phyloP scores from a whole-genome alignment of 2,888 invertebrate species.

The Sialis fuliginosa region DNA sequence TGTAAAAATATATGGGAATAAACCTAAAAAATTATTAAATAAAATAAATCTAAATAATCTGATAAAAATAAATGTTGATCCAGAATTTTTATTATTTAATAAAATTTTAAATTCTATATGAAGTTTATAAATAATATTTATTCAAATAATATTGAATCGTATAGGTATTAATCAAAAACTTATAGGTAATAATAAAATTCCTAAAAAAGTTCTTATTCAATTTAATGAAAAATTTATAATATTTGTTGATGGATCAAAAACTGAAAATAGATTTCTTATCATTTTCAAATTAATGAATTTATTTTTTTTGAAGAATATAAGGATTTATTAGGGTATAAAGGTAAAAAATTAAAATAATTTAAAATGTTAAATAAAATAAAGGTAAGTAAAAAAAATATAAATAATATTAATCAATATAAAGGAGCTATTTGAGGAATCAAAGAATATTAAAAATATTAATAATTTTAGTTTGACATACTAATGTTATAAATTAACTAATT shows the following conservation, averaged over 20 bases:
- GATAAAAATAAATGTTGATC: conserved; percentile 36
- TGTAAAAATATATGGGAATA: conserved; percentile 56
- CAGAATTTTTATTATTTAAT: conserved; percentile 27
- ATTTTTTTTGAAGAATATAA: conserved; percentile 14
- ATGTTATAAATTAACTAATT: conserved; percentile 36
- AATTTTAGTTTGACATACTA: conserved; percentile 52
- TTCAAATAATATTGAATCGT: conserved; percentile 31
- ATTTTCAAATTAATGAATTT: conserved; percentile 33
- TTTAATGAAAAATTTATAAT: conserved; percentile 34
- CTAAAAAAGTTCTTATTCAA: conserved; percentile 37
- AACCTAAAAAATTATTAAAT: conserved; percentile 48
- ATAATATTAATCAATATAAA: conserved; percentile 30
- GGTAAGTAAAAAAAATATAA: conserved; percentile 22
- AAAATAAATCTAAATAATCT: conserved; percentile 38
- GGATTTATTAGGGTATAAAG: conserved; percentile 18
- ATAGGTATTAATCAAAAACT: conserved; percentile 35
- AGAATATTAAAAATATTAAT: conserved; percentile 35
- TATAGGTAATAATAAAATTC: conserved; percentile 31
- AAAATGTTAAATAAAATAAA: conserved; percentile 32
- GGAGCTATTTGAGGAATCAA: conserved; percentile 53
- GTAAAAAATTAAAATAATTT: conserved; percentile 30
- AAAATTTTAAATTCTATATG: conserved; percentile 41
- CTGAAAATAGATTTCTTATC: conserved; percentile 49
- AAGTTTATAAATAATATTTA: conserved; percentile 26
- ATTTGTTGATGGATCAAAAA: conserved; percentile 43